A percentile compares a stretch with the other conserved stretches of the same genome.
Evolutionary conservation across 2,797 vertebrate species (phyloP).

Genomic region (Onychomys arenicola): DNA sequence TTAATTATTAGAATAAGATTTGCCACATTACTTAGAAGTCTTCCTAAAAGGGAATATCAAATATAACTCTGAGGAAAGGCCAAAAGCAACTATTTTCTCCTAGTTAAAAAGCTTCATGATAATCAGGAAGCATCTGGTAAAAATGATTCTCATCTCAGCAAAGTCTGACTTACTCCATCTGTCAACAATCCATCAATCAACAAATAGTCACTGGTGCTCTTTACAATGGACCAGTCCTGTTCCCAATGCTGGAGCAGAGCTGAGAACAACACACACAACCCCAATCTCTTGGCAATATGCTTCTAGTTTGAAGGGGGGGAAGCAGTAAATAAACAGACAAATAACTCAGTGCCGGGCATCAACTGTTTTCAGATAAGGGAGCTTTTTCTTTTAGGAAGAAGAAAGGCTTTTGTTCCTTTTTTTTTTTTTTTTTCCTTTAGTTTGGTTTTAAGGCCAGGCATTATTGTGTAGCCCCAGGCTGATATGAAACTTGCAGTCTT

Average conservation of each 20-base stretch:
- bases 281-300: not conserved
- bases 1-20: slow-evolving; percentile 54
- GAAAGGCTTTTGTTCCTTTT: not conserved
- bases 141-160: slow-evolving; percentile 20
- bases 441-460: not conserved
- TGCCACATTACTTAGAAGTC: slow-evolving; percentile 10
- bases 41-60: not conserved
- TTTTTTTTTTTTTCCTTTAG: not conserved
- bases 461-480: not conserved
- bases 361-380: not conserved
- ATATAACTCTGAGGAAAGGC: not conserved
- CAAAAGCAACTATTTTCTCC: slow-evolving; percentile 39
- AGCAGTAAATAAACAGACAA: not conserved
- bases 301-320: not conserved
- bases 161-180: not conserved
- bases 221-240: not conserved
- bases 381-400: not conserved
- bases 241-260: not conserved
- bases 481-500: not conserved
- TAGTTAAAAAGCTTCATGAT: not conserved
- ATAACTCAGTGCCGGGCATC: not conserved
- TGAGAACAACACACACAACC: not conserved
- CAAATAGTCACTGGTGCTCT: not conserved
- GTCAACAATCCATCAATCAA: not conserved
- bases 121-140: slow-evolving; percentile 15